Percentiles rank a stretch among this genome's conserved stretches.
Evolutionary conservation across 2,888 invertebrate species (phyloP).

Genomic region (Ceraclea dissimilis): DNA sequence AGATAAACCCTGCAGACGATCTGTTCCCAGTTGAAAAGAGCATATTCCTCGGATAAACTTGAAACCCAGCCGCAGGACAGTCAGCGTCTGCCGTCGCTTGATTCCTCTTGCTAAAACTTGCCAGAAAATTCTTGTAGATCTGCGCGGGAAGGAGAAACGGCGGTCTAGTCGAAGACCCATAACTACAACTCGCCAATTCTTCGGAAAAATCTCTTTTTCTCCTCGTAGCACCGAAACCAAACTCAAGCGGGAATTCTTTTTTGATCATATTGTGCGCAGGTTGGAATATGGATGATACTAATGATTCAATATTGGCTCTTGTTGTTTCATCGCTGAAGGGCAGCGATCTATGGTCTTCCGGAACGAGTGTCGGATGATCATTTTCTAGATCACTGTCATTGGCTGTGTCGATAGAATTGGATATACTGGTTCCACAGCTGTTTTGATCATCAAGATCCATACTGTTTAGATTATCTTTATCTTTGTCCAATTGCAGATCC

Average conservation of each 20-base stretch:
- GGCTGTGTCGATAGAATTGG: slow-evolving; percentile 27
- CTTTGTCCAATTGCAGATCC: slow-evolving; percentile 19
- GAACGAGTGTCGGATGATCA: slow-evolving; percentile 27
- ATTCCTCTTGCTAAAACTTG: slow-evolving; percentile 50
- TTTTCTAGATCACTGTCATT: slow-evolving; percentile 42
- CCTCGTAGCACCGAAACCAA: slow-evolving; percentile 37
- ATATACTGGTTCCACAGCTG: slow-evolving; percentile 25
- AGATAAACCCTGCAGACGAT: slow-evolving; percentile 32
- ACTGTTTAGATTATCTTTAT: slow-evolving; percentile 4
- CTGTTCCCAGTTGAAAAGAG: slow-evolving; percentile 39
- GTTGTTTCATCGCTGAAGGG: slow-evolving; percentile 29
- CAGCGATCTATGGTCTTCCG: slow-evolving; percentile 10
- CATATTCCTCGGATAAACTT: slow-evolving; percentile 49
- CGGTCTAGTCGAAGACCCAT: slow-evolving; percentile 30
- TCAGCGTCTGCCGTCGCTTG: slow-evolving; percentile 38
- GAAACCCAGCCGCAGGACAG: slow-evolving; percentile 34
- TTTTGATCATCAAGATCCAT: slow-evolving; percentile 21
- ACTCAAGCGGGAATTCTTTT: slow-evolving; percentile 45
- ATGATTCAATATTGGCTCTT: slow-evolving; percentile 37
- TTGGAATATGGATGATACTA: slow-evolving; percentile 33
- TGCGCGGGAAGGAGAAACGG: slow-evolving; percentile 67
- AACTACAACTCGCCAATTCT: slow-evolving; percentile 28
- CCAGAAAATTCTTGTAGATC: slow-evolving; percentile 70
- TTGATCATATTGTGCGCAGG: slow-evolving; percentile 47
- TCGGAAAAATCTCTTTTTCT: slow-evolving; percentile 29